A percentile compares a stretch with the other conserved stretches of the same genome.
Conservation (phyloP, 2,888 invertebrate species). For the Saturnia japonica region DNA sequence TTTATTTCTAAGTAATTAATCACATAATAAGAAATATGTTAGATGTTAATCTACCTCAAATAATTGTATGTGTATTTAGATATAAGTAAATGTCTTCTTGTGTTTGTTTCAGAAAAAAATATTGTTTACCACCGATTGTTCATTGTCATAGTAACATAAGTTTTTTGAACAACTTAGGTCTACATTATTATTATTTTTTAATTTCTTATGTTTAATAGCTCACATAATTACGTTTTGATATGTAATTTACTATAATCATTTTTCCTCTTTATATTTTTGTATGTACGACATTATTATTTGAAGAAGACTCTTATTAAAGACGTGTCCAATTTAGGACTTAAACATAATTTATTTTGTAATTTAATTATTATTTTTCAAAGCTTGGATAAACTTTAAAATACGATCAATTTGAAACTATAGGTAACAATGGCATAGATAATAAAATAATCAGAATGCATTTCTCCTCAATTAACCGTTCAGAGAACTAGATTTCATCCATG, state of each 20-base stretch:
- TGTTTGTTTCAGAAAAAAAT: background rate
- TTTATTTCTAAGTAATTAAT: background rate
- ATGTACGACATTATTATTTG: background rate
- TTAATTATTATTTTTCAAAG: background rate
- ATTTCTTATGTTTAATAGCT: background rate
- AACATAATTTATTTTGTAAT: background rate
- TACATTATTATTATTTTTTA: background rate
- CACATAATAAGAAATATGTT: background rate
- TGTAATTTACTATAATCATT: background rate
- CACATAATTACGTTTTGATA: background rate
- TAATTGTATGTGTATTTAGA: slow-evolving; percentile 24
- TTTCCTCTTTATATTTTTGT: background rate
- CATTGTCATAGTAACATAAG: slow-evolving; percentile 5
- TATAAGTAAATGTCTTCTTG: slow-evolving; percentile 26
- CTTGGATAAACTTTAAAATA: background rate
- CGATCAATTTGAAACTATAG: background rate
- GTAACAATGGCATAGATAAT: background rate
- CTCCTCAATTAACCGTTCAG: background rate
- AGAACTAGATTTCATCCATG: too few species aligned
- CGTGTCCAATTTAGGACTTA: background rate
- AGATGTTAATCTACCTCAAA: slow-evolving; percentile 9
- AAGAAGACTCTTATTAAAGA: background rate
- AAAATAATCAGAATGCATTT: background rate
- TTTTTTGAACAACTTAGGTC: slow-evolving; percentile 20
- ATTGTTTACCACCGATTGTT: slow-evolving; percentile 15